These are phyloP conservation scores for Lepus europaeus DNA, from an alignment of 2,113 vertebrate genomes.

Conservation along the genomic window DNA sequence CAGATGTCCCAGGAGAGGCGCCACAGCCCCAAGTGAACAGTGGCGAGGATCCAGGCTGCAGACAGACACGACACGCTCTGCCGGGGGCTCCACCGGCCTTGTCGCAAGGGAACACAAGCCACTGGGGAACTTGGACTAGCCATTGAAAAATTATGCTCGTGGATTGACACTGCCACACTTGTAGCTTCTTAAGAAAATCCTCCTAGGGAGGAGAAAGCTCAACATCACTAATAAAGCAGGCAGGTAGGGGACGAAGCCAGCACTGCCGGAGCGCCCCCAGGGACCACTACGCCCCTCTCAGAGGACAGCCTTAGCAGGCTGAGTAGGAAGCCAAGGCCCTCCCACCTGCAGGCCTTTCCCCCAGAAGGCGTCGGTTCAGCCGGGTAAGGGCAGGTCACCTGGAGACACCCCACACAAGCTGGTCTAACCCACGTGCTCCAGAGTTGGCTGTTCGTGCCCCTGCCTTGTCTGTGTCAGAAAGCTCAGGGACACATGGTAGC, in stretches of 20 bases:
- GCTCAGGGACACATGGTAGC: background rate
- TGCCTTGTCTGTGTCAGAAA: background rate
- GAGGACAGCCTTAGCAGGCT: accelerated
- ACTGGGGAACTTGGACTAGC: accelerated
- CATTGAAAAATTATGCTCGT: background rate
- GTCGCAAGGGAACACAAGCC: background rate
- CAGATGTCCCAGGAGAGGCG: accelerated
- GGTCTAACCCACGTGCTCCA: background rate
- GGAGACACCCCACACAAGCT: background rate
- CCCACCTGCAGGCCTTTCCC: background rate
- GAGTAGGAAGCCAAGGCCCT: background rate
- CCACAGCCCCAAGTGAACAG: background rate
- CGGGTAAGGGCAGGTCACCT: background rate
- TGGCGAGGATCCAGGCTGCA: background rate
- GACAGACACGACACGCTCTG: background rate
- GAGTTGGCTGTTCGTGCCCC: background rate
- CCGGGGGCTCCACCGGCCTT: background rate
- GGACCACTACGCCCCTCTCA: background rate
- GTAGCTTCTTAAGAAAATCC: background rate
- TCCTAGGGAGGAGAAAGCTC: background rate
- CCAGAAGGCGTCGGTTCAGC: background rate
- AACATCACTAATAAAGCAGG: background rate
- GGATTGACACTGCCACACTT: accelerated
- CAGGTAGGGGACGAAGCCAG: accelerated
- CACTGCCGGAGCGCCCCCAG: accelerated